Evolutionary conservation across 2,888 invertebrate genomes (phyloP).

Genomic region (Pyrrhosoma nymphula): DNA sequence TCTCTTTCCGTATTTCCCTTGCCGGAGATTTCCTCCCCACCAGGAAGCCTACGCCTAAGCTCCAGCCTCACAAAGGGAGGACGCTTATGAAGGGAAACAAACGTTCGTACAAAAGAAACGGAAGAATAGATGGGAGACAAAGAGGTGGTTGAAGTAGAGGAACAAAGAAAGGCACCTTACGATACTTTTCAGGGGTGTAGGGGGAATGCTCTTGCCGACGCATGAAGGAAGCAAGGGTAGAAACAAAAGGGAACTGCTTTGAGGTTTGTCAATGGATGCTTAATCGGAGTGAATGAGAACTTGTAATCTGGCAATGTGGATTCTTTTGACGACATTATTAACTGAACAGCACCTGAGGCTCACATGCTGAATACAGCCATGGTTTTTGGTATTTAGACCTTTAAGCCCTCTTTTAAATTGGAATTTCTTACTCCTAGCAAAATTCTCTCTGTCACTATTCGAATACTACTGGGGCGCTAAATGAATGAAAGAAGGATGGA

Average conservation of each 20-base stretch:
- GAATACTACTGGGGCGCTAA: neutral
- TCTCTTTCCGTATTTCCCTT: too few species aligned
- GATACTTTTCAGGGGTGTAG: neutral
- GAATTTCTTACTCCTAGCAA: neutral
- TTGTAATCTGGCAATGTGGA: neutral
- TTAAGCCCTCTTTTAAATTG: neutral
- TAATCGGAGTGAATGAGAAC: constrained; percentile 9
- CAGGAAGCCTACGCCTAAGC: too few species aligned
- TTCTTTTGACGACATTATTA: neutral
- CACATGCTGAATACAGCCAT: neutral
- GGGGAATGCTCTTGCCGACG: neutral
- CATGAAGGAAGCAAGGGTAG: neutral
- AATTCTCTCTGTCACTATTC: neutral
- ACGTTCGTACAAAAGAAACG: neutral
- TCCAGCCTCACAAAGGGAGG: neutral
- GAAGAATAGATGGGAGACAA: neutral
- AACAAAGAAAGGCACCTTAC: neutral
- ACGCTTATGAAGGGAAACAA: neutral
- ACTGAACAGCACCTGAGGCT: neutral
- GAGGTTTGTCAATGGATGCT: neutral
- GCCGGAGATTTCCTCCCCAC: too few species aligned
- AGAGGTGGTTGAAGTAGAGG: neutral
- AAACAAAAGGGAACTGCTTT: neutral
- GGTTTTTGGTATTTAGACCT: neutral
- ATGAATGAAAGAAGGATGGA: too few species aligned